Conservation (phyloP, 2,797 vertebrate genomes). For the Carapus acus region DNA sequence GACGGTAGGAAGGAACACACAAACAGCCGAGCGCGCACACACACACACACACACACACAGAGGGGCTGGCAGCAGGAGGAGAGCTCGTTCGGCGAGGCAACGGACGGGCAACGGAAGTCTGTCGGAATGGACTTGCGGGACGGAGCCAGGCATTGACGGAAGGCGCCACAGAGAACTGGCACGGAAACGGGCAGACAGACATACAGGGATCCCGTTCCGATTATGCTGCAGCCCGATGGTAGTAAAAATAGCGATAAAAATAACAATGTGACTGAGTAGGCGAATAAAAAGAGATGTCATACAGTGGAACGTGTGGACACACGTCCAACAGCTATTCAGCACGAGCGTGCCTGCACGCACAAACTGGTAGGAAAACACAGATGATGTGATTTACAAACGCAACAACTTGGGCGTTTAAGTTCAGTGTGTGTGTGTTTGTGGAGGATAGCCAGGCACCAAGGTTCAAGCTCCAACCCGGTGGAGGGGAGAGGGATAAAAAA, state of each 20-base stretch:
- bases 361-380: constrained; percentile 44
- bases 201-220: constrained; percentile 15
- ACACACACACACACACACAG: constrained; percentile 24
- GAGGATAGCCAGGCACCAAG: constrained; percentile 55
- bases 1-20: constrained; percentile 18
- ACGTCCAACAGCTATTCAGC: constrained; percentile 19
- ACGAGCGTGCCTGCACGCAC: constrained; percentile 5
- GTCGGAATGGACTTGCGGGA: constrained; percentile 48
- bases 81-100: constrained; percentile 59
- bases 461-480: constrained; percentile 20
- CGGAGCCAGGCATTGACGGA: constrained; percentile 42
- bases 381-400: constrained; percentile 45
- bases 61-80: constrained; percentile 48
- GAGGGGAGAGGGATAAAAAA: constrained; percentile 29
- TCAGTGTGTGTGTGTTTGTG: constrained; percentile 31
- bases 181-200: constrained; percentile 15
- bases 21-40: background rate
- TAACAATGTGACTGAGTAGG: constrained; percentile 18
- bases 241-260: constrained; percentile 19
- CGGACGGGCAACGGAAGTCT: constrained; percentile 50
- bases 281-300: constrained; percentile 33
- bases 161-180: constrained; percentile 36
- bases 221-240: constrained; percentile 17
- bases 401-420: constrained; percentile 37
- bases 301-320: constrained; percentile 30